These are phyloP conservation scores for Zoanthus sociatus DNA, from an alignment of 92 coral and sea anemone genomes.

Conservation along the genomic window DNA sequence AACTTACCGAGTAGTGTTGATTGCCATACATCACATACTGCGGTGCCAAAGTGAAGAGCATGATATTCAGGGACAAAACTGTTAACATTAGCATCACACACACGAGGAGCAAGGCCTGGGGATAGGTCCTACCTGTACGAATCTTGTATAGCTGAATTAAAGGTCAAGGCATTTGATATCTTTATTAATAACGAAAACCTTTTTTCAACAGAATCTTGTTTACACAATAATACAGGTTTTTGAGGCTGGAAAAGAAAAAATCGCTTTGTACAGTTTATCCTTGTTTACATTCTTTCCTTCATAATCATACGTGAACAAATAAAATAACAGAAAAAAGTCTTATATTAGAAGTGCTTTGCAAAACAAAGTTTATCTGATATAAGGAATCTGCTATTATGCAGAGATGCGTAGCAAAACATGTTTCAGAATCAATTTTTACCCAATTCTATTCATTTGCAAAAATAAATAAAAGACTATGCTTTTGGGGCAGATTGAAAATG, in stretches of 20 bases:
- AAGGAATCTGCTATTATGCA: no score
- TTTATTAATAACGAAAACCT: neutral
- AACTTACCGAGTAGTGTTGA: constrained; percentile 80
- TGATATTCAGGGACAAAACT: constrained; percentile 86
- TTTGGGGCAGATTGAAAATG: no score
- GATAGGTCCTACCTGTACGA: constrained; percentile 89
- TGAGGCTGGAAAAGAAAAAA: no score
- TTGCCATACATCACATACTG: constrained; percentile 98
- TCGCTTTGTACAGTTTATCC: no score
- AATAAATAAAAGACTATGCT: no score
- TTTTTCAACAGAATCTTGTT: neutral
- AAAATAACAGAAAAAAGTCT: no score
- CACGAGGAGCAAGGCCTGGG: constrained; percentile 94
- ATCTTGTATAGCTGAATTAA: constrained; percentile 82
- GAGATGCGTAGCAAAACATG: no score
- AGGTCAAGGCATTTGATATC: constrained; percentile 8
- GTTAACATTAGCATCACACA: constrained; percentile 94
- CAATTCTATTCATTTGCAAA: no score
- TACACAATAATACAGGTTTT: neutral
- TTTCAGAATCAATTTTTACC: no score
- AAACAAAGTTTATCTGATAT: no score
- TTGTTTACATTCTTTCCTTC: neutral
- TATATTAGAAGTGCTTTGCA: no score
- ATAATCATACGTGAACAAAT: no score
- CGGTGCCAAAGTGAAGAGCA: constrained; percentile 93